Percentiles rank a stretch among this genome's conserved stretches.
These are phyloP conservation scores for Mystacornis crossleyi DNA, from an alignment of 2,113 vertebrate genomes.

Conservation along the genomic window DNA sequence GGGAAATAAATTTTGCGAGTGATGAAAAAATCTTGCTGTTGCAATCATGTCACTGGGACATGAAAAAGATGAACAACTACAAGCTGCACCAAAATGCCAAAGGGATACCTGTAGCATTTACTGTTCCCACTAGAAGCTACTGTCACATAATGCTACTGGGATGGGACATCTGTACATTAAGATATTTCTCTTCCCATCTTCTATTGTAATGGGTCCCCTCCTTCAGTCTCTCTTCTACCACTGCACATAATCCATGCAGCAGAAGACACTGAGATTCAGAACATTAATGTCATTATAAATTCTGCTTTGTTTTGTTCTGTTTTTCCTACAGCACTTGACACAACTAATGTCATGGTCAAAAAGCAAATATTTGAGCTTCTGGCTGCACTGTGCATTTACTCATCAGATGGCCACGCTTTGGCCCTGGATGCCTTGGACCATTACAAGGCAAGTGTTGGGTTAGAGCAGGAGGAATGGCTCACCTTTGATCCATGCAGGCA, in stretches of 20 bases:
- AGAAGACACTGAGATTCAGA: not conserved
- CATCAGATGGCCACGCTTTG: constrained; percentile 85
- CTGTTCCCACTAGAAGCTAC: not conserved
- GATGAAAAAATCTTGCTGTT: not conserved
- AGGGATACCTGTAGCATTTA: not conserved
- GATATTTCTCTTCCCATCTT: not conserved
- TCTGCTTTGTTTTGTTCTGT: not conserved
- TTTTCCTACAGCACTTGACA: constrained; percentile 87
- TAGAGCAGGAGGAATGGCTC: not conserved
- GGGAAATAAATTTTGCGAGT: not conserved
- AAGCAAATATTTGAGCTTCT: constrained; percentile 97
- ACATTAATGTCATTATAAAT: not conserved
- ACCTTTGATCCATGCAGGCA: not conserved
- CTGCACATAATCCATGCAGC: not conserved
- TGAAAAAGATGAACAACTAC: not conserved
- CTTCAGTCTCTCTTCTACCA: not conserved
- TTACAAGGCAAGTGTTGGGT: constrained; percentile 86
- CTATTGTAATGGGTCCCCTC: not conserved
- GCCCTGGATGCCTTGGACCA: constrained; percentile 93
- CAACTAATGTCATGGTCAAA: constrained; percentile 97
- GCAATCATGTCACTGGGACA: not conserved
- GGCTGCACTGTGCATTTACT: constrained; percentile 94
- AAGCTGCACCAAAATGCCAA: not conserved
- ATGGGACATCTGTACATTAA: not conserved
- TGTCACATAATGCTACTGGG: not conserved